A percentile compares a stretch with the other conserved stretches of the same genome.
These are phyloP conservation scores for Eilema griseolum DNA, from an alignment of 2,888 invertebrate species.

Conservation along the genomic window DNA sequence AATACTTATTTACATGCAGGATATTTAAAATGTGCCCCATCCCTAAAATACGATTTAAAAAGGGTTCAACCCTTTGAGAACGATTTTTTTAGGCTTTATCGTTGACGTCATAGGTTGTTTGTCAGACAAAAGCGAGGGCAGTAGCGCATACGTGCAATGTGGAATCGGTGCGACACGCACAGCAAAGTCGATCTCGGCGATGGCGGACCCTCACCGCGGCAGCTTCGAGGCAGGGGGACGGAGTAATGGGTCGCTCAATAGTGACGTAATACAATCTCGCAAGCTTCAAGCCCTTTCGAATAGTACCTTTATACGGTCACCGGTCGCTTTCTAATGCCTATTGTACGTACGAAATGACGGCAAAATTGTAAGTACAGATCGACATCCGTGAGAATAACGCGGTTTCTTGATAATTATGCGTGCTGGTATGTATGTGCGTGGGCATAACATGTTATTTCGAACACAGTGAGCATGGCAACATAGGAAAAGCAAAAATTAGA, in stretches of 20 bases:
- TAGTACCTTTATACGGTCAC: conserved; percentile 84
- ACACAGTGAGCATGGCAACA: conserved; percentile 8
- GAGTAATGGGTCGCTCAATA: conserved; percentile 68
- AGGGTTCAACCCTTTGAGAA: conserved; percentile 85
- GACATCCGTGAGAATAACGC: conserved; percentile 79
- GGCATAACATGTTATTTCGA: conserved; percentile 39
- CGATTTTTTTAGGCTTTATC: conserved; percentile 64
- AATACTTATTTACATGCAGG: conserved; percentile 85
- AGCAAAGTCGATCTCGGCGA: conserved; percentile 49
- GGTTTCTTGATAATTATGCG: conserved; percentile 63
- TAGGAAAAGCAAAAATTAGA: not conserved
- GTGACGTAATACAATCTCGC: conserved; percentile 81
- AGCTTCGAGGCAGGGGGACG: conserved; percentile 56
- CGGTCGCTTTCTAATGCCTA: conserved; percentile 83
- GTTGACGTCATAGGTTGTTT: conserved; percentile 71
- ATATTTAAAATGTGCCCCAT: conserved; percentile 83
- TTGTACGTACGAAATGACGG: conserved; percentile 76
- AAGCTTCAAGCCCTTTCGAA: conserved; percentile 79
- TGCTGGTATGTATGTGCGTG: conserved; percentile 56
- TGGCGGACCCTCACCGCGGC: conserved; percentile 50
- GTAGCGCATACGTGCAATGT: conserved; percentile 66
- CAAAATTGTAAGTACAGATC: conserved; percentile 70
- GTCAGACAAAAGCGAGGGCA: conserved; percentile 72
- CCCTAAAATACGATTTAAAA: conserved; percentile 72
- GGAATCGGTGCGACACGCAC: conserved; percentile 62